phyloP scores from a whole-genome alignment of 2,113 vertebrate species.

The Pyrgilauda ruficollis region DNA sequence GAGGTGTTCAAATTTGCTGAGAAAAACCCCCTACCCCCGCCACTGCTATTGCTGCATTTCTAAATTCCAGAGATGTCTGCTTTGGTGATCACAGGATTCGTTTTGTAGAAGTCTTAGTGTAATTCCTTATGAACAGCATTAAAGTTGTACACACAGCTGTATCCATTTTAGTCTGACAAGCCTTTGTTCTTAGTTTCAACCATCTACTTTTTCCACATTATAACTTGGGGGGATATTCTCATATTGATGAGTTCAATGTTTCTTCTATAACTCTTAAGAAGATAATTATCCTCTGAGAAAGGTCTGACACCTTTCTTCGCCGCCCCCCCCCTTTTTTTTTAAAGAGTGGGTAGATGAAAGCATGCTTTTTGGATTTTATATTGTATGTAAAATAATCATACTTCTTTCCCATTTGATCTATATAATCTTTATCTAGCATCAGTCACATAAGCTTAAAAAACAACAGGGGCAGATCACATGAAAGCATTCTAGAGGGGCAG shows the following conservation, averaged over 20 bases:
- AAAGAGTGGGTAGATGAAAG: conserved; percentile 44
- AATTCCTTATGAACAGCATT: neutral
- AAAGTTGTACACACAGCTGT: conserved; percentile 23
- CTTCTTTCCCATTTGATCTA: conserved; percentile 53
- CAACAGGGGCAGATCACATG: conserved; percentile 46
- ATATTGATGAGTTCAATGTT: conserved; percentile 44
- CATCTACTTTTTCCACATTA: neutral
- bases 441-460: conserved; percentile 57
- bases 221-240: conserved; percentile 51
- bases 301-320: conserved; percentile 22
- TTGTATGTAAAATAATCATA: conserved; percentile 54
- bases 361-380: conserved; percentile 47
- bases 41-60: neutral
- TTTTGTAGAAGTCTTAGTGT: neutral
- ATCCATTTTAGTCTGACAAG: conserved; percentile 38
- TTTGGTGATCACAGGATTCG: neutral
- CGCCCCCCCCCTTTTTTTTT: rapidly evolving
- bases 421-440: conserved; percentile 54
- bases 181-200: conserved; percentile 58
- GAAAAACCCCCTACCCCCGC: neutral
- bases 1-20: neutral
- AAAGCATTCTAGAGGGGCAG: conserved; percentile 57
- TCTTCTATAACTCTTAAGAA: conserved; percentile 25
- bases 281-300: conserved; percentile 26
- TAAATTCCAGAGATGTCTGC: neutral